phyloP scores from a whole-genome alignment of 2,113 vertebrate genomes.

The Hypomesus transpacificus region DNA sequence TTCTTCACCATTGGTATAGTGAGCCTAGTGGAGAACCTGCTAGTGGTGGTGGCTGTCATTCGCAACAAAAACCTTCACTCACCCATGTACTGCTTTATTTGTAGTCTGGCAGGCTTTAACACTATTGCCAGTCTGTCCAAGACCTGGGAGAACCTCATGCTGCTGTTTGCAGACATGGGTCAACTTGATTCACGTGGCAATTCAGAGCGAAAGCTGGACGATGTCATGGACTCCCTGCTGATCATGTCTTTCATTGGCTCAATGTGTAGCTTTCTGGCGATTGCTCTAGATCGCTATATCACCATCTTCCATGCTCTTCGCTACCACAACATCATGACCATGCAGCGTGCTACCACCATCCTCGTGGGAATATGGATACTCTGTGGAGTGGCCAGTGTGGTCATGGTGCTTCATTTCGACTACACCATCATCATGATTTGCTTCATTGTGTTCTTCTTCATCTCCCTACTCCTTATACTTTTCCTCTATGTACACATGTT shows the following conservation, averaged over 20 bases:
- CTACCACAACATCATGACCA: constrained; percentile 91
- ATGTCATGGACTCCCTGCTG: constrained; percentile 86
- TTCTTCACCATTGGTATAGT: constrained; percentile 81
- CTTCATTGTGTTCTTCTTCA: constrained; percentile 79
- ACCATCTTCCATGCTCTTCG: constrained; percentile 89
- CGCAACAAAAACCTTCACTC: constrained; percentile 87
- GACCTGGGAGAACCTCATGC: constrained; percentile 84
- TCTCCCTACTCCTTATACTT: constrained; percentile 82
- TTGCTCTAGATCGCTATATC: constrained; percentile 90
- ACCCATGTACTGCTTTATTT: constrained; percentile 96
- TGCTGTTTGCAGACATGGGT: constrained; percentile 77
- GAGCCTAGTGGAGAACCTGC: constrained; percentile 86
- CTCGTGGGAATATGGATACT: constrained; percentile 78
- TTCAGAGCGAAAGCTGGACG: constrained; percentile 79
- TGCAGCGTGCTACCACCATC: constrained; percentile 67
- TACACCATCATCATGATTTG: constrained; percentile 77
- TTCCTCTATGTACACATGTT: constrained; percentile 93
- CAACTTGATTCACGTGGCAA: constrained; percentile 71
- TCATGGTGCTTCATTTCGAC: constrained; percentile 81
- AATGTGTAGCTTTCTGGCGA: constrained; percentile 87
- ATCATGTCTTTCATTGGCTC: constrained; percentile 88
- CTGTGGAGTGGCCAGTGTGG: constrained; percentile 74
- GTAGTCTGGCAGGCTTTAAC: constrained; percentile 91
- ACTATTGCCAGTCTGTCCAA: constrained; percentile 87
- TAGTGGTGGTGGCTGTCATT: constrained; percentile 84